Base-by-base conservation (phyloP, 1,140 invertebrate species). In the Calliopsis andreniformis region DNA sequence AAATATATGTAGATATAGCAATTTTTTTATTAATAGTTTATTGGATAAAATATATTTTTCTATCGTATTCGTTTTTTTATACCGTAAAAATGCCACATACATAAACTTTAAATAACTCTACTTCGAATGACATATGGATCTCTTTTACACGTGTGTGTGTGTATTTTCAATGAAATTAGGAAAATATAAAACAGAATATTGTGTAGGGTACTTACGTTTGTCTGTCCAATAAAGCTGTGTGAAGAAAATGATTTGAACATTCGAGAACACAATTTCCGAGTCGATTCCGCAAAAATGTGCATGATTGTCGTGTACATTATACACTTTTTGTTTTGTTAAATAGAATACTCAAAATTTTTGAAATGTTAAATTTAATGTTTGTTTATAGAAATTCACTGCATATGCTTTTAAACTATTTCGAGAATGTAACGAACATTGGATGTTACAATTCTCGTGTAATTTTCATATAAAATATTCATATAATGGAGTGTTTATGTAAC, bases 401-500 rank as follows among this genome's bases (percentile, higher is more conserved):
- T 30, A 56, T 58, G 23, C 16, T 56, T 75, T 58, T 56, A 56
- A 73, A 75, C 51, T 66, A 67, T 43, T 39, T 47, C 7, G 51
- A 67, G 51, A 55, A 18, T 28, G 30, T 14, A 35, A 67, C 32
- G 12, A 32, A 55, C 64, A 49, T 32, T 72, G 32, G 47, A 20
- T 43, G 42, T 70, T n/a, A n/a, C 49, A 53, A 72, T 53, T 72
- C 20, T 39, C 14, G 20, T 23, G 51, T 75, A 67, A 75, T 69
- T 69, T 69, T 72, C 42, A 72, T 78, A 78, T 42, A 78, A 78
- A 78, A 72, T 62, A 78, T 72, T 72, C 32, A 4, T 56, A 39
- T 39, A 58, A 72, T 56, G 51, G 25, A 10, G 14, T 72, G 71
- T 30, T 53, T 75, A 67, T 47, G 20, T 51, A 63, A 75, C 45